Percentiles rank a stretch among this genome's conserved stretches.
Conservation (phyloP, 1,140 invertebrate species). For the Lutraria rhynchaena region DNA sequence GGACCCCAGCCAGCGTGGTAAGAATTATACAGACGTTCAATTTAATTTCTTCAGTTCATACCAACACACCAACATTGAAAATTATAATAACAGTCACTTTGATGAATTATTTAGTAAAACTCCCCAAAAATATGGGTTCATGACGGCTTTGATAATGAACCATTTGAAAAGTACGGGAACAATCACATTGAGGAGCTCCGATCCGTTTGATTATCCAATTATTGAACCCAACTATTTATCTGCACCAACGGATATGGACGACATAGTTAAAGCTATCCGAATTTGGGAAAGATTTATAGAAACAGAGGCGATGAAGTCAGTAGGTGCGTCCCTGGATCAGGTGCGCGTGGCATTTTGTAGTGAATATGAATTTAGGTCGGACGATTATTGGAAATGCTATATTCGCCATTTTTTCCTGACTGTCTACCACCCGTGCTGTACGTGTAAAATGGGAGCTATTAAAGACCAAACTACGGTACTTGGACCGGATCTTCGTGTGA, state of each 20-base stretch:
- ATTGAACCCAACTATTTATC: conserved; percentile 87
- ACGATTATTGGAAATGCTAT: conserved; percentile 78
- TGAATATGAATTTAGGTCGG: conserved; percentile 58
- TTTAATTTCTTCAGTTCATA: conserved; percentile 27
- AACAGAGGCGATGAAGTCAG: conserved; percentile 45
- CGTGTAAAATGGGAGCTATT: conserved; percentile 95
- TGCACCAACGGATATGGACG: conserved; percentile 58
- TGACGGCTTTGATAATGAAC: not conserved
- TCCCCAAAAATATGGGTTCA: not conserved
- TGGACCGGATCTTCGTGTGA: conserved; percentile 86
- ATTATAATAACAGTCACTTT: not conserved
- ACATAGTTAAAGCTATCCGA: conserved; percentile 62
- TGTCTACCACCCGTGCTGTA: conserved; percentile 93
- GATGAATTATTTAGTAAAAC: not conserved
- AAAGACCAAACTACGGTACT: conserved; percentile 93
- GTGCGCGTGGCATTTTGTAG: conserved; percentile 41
- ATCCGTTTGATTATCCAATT: conserved; percentile 90
- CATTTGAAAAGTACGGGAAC: conserved; percentile 72
- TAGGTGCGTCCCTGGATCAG: conserved; percentile 53
- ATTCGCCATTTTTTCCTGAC: conserved; percentile 83
- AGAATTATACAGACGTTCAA: conserved; percentile 39
- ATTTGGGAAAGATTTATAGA: conserved; percentile 54
- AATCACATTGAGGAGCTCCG: conserved; percentile 80
- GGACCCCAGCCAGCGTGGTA: not conserved
- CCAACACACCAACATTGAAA: not conserved